Evolutionary conservation across 2,113 vertebrate genomes (phyloP), one percentile per base, ranked within the genome.

Genomic region (Helogale parvula): DNA sequence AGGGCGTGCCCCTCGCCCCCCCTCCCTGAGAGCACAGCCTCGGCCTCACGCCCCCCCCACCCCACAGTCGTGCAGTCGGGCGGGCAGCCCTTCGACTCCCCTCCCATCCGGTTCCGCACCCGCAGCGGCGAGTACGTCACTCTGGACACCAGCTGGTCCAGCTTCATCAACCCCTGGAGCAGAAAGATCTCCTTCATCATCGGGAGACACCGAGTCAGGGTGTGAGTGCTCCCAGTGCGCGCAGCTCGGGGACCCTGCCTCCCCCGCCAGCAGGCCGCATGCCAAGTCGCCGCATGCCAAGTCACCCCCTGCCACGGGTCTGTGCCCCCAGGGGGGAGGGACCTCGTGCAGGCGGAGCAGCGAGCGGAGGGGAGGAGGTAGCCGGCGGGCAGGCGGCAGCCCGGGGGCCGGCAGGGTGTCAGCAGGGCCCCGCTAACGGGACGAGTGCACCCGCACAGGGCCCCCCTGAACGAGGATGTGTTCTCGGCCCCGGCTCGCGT

Each of bases 141-240:
- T 2, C 98, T 99, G 66, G 99, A 99, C 97, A 99, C 99, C 81
- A 99, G 99, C 98, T 99, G 99, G 99, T 99, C 99, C 96, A 99
- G 99, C 98, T 99, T 99, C 86, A 98, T 99, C 98, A 99, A 99
- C 98, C 99, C 99, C 17, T 99, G 99, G 99, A 99, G 99, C 98
- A 98, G 99, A 79, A 99, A 99, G 98, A 99, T 99, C 90, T 99
- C 99, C 6, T 99, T 99, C 97, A 99, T 99, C 97, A 99, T 99
- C 31, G 99, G 99, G 89, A 99, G 99, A 85, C 99, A 99, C 98
- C 99, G 99, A 99, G 99, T 99, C 98, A 99, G 99, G 96, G 99
- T 99, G 99, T 99, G 98, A 99, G 99, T 99, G 69, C 66, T 57
- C 54, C 33, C 13, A 12, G 82, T 25, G 23, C 15, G 16, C 1